phyloP scores from a whole-genome alignment of 2,797 vertebrate genomes.

The Dryobates pubescens region DNA sequence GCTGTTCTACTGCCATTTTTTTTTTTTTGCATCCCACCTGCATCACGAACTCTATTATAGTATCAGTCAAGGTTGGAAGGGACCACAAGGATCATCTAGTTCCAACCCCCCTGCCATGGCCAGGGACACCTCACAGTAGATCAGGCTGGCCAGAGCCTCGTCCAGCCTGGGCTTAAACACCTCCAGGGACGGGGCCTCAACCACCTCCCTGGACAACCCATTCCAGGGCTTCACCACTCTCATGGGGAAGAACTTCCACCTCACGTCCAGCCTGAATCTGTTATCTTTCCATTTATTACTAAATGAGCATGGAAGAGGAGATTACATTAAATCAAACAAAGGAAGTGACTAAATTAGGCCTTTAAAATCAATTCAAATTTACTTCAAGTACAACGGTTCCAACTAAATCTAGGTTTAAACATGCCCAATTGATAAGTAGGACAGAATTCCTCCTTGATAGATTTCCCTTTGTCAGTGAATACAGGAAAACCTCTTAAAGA shows the following conservation, averaged over 20 bases:
- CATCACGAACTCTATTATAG: not conserved
- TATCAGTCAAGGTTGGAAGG: too few species aligned
- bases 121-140: too few species aligned
- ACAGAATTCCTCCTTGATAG: not conserved
- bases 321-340: slow-evolving; percentile 17
- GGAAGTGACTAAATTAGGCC: not conserved
- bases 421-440: not conserved
- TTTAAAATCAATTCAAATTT: slow-evolving; percentile 2
- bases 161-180: too few species aligned
- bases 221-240: too few species aligned
- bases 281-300: not conserved
- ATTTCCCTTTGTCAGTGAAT: not conserved
- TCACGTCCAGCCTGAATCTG: too few species aligned
- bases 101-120: too few species aligned
- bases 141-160: too few species aligned
- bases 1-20: not conserved
- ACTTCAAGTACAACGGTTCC: not conserved
- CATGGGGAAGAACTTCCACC: too few species aligned
- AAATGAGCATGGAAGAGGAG: slow-evolving; percentile 6
- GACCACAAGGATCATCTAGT: too few species aligned
- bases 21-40: not conserved
- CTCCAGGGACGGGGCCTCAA: too few species aligned
- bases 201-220: too few species aligned
- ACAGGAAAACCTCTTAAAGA: not conserved
- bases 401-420: not conserved